Evolutionary conservation across 1,140 invertebrate species (phyloP).

Genomic region (Sinella curviseta): DNA sequence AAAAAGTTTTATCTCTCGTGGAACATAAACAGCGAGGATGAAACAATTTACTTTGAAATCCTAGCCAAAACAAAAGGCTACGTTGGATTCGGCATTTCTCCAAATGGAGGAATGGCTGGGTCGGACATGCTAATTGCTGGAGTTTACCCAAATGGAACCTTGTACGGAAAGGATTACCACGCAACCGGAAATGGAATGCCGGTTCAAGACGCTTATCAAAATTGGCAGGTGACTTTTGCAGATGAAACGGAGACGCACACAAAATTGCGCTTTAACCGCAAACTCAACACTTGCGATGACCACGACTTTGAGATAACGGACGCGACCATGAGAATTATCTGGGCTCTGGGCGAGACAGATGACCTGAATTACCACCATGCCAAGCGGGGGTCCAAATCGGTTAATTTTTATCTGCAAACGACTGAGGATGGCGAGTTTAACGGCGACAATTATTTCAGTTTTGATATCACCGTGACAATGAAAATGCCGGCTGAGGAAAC

Average conservation of each 20-base stretch:
- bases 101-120: not conserved
- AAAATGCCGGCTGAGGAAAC: constrained; percentile 13
- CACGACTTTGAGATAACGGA: not conserved
- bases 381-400: not conserved
- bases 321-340: too few relatives aligned
- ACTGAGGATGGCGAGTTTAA: too few relatives aligned
- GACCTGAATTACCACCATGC: not conserved
- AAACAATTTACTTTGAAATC: not conserved
- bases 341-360: not conserved
- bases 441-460: not conserved
- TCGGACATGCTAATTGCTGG: not conserved
- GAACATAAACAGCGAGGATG: not conserved
- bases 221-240: not conserved
- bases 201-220: not conserved
- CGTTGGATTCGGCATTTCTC: not conserved
- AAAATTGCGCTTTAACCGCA: not conserved
- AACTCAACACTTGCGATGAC: not conserved
- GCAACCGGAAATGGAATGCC: not conserved
- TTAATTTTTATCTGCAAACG: not conserved
- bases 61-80: not conserved
- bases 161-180: not conserved
- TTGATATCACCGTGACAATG: constrained; percentile 21
- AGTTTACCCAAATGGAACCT: too few relatives aligned
- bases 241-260: not conserved
- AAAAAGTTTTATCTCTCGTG: too few relatives aligned